phyloP scores from a whole-genome alignment of 2,113 vertebrate species.

The Epinephelus moara region DNA sequence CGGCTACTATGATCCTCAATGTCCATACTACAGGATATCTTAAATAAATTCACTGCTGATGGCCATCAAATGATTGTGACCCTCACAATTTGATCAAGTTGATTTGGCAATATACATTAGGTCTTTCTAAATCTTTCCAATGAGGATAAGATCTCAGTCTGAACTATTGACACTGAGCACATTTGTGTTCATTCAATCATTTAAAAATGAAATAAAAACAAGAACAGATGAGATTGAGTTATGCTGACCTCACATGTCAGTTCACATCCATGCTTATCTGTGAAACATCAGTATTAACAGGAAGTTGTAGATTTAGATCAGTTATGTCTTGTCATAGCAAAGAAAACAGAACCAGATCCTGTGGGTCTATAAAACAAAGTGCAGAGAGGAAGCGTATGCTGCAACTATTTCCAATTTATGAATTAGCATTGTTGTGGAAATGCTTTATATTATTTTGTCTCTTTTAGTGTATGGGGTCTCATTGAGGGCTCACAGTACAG shows the following conservation, averaged over 20 bases:
- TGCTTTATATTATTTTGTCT: neutral
- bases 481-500: neutral
- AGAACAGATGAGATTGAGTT: slow-evolving; percentile 22
- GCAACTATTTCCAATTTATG: neutral
- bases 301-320: neutral
- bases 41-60: no score
- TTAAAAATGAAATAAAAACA: slow-evolving; percentile 5
- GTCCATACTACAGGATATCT: no score
- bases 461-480: neutral
- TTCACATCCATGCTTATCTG: slow-evolving; percentile 13
- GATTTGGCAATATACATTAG: neutral
- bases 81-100: neutral
- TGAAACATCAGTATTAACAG: slow-evolving; percentile 4
- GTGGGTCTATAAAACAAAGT: slow-evolving; percentile 1
- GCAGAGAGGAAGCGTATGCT: neutral
- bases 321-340: neutral
- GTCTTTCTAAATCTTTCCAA: neutral
- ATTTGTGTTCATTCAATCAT: slow-evolving; percentile 22
- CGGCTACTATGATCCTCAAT: no score
- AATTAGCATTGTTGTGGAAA: neutral
- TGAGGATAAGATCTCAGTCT: neutral
- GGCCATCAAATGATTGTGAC: no score
- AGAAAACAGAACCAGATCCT: slow-evolving; percentile 16
- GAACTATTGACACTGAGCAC: neutral
- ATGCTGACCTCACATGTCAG: slow-evolving; percentile 4